phyloP scores from a whole-genome alignment of 2,797 vertebrate genomes.

The Phrynocephalus vlangalii region DNA sequence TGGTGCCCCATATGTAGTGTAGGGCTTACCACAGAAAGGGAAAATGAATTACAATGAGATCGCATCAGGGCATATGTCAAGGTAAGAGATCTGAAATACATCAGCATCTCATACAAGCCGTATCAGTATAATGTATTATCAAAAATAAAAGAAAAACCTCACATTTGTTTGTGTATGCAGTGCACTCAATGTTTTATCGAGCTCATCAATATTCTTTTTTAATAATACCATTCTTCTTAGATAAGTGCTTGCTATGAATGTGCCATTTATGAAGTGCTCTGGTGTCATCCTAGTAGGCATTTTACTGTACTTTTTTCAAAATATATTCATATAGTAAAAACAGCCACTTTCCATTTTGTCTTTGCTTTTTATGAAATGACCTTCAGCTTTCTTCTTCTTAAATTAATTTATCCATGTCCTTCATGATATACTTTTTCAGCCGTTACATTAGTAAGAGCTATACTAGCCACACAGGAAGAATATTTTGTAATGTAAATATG shows the following conservation, averaged over 20 bases:
- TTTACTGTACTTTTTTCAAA: slow-evolving; percentile 14
- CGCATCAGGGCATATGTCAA: neutral
- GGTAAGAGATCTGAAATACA: slow-evolving; percentile 42
- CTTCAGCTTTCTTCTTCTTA: slow-evolving; percentile 43
- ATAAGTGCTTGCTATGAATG: slow-evolving; percentile 57
- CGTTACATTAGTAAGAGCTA: neutral
- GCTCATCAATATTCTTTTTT: slow-evolving; percentile 59
- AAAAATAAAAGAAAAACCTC: slow-evolving; percentile 36
- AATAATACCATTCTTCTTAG: slow-evolving; percentile 42
- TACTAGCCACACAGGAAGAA: neutral
- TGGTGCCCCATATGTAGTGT: neutral
- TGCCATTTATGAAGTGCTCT: slow-evolving; percentile 49
- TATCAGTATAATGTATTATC: slow-evolving; percentile 30
- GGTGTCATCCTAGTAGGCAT: slow-evolving; percentile 44
- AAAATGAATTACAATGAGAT: slow-evolving; percentile 46
- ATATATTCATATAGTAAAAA: slow-evolving; percentile 43
- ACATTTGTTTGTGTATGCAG: slow-evolving; percentile 51
- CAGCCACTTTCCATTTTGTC: slow-evolving; percentile 43
- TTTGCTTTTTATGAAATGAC: slow-evolving; percentile 52
- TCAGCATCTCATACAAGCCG: neutral
- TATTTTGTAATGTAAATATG: neutral
- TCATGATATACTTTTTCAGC: neutral
- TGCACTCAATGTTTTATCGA: slow-evolving; percentile 49
- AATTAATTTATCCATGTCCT: slow-evolving; percentile 39
- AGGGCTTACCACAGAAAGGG: slow-evolving; percentile 31